A percentile compares a stretch with the other conserved stretches of the same genome.
Conservation (phyloP, 2,888 invertebrate genomes). For the Sicus ferrugineus region DNA sequence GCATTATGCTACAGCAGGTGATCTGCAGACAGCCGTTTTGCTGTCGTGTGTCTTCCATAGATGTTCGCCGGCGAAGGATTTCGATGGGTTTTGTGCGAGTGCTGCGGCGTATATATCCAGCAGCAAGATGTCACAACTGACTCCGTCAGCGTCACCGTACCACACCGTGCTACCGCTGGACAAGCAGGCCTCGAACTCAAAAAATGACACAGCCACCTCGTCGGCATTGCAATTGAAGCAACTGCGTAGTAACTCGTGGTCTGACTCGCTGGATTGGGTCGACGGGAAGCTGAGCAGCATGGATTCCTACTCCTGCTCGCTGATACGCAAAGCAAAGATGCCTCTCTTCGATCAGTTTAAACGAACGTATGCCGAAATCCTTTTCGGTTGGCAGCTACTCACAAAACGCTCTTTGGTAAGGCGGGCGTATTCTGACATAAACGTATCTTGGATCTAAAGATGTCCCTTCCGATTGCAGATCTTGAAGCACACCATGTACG, state of each 20-base stretch:
- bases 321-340: slow-evolving; percentile 59
- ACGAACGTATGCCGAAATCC: slow-evolving; percentile 85
- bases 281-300: slow-evolving; percentile 47
- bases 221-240: slow-evolving; percentile 77
- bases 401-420: slow-evolving; percentile 74
- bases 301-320: slow-evolving; percentile 54
- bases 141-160: slow-evolving; percentile 86
- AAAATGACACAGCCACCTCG: slow-evolving; percentile 26
- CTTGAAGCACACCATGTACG: slow-evolving; percentile 69
- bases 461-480: slow-evolving; percentile 64
- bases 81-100: slow-evolving; percentile 40
- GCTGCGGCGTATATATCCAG: slow-evolving; percentile 31
- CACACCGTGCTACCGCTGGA: slow-evolving; percentile 83
- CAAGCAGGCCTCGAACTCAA: slow-evolving; percentile 67
- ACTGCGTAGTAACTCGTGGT: slow-evolving; percentile 86
- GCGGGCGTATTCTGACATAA: neutral
- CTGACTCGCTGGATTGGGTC: slow-evolving; percentile 77
- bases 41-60: slow-evolving; percentile 86
- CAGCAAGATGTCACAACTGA: slow-evolving; percentile 52
- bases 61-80: slow-evolving; percentile 58
- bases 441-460: neutral
- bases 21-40: slow-evolving; percentile 95
- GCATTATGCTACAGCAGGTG: slow-evolving; percentile 81
- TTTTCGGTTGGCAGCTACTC: slow-evolving; percentile 84
- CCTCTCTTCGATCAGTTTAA: slow-evolving; percentile 81